phyloP scores from a whole-genome alignment of 2,113 vertebrate species.

The Corythornis vintsioides region DNA sequence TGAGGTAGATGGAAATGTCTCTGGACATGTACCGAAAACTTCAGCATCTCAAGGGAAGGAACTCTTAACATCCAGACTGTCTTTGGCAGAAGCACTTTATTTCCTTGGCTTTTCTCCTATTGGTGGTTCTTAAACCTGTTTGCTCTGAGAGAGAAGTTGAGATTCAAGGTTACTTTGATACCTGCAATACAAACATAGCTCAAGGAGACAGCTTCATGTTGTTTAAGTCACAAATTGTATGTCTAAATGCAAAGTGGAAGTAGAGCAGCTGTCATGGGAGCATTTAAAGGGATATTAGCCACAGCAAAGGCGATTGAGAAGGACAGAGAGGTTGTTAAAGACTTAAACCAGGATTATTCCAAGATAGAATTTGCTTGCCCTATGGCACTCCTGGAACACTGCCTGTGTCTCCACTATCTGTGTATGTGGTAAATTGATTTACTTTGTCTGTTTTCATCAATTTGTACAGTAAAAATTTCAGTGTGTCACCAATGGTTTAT shows the following conservation, averaged over 20 bases:
- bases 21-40: background rate
- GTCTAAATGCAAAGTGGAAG: background rate
- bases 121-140: background rate
- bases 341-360: slow-evolving; percentile 35
- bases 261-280: background rate
- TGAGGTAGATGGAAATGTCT: background rate
- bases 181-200: background rate
- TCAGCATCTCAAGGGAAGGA: background rate
- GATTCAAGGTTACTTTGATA: background rate
- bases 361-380: background rate
- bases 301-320: slow-evolving; percentile 22
- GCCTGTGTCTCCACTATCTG: background rate
- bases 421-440: background rate
- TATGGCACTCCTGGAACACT: background rate
- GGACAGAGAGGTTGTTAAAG: background rate
- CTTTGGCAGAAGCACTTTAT: background rate
- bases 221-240: background rate
- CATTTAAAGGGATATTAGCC: background rate
- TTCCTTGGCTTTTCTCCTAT: background rate
- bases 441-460: background rate
- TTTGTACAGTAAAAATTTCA: background rate
- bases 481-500: background rate
- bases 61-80: background rate
- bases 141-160: background rate
- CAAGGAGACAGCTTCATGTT: background rate